Percentiles rank a stretch among this genome's conserved stretches.
phyloP scores from a whole-genome alignment of 2,888 invertebrate species.

The Kryphioiulus occultus region DNA sequence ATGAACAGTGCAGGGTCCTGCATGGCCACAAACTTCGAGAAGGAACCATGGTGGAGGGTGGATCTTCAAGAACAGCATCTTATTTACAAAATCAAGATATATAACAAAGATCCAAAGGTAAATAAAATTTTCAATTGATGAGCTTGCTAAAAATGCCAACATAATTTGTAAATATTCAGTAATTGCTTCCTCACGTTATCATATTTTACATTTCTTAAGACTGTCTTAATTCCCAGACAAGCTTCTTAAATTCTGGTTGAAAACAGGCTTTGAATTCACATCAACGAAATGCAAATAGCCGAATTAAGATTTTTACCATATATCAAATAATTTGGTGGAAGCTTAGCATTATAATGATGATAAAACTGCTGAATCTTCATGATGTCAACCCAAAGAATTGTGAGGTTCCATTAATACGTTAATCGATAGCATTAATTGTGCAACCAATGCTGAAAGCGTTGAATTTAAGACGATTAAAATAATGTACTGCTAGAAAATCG shows the following conservation, averaged over 20 bases:
- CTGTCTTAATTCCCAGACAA: too few species aligned
- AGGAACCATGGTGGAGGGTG: slow-evolving; percentile 58
- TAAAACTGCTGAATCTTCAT: background rate
- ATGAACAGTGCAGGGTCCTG: slow-evolving; percentile 54
- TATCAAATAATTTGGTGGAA: background rate
- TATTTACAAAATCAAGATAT: slow-evolving; percentile 57
- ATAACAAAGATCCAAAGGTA: slow-evolving; percentile 48
- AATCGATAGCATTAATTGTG: background rate
- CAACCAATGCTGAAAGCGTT: background rate
- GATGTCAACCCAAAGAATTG: background rate
- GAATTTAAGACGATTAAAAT: background rate
- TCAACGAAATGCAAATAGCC: too few species aligned
- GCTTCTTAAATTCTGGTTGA: too few species aligned
- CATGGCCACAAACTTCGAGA: slow-evolving; percentile 56
- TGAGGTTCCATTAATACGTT: background rate
- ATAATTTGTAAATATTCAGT: too few species aligned
- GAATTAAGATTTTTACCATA: background rate
- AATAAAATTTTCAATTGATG: background rate
- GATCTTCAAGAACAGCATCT: slow-evolving; percentile 57
- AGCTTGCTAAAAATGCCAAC: background rate
- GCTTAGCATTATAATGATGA: background rate
- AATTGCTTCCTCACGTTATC: too few species aligned
- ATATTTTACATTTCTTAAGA: too few species aligned
- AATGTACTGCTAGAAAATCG: background rate
- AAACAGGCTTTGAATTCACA: too few species aligned